phyloP scores from a whole-genome alignment of 1,140 invertebrate genomes.

The Zaprionus vittiger region DNA sequence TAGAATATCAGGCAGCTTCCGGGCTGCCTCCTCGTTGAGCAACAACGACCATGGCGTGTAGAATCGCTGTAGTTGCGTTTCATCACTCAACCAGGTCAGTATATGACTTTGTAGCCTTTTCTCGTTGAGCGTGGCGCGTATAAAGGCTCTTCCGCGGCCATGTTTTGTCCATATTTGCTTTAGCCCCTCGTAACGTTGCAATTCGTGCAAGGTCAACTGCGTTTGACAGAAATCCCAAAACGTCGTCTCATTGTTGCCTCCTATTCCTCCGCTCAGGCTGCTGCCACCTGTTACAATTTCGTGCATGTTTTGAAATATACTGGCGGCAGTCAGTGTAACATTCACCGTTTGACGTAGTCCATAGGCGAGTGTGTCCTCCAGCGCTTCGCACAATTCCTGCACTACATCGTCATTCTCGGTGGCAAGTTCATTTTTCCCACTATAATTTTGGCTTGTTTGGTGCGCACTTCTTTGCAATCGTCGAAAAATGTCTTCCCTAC shows the following conservation, averaged over 20 bases:
- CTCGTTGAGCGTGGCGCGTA: slow-evolving; percentile 93
- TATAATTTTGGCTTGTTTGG: slow-evolving; percentile 89
- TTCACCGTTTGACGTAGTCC: slow-evolving; percentile 85
- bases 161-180: slow-evolving; percentile 91
- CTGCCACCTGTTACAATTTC: slow-evolving; percentile 72
- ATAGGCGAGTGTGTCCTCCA: slow-evolving; percentile 88
- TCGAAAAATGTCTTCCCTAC: slow-evolving; percentile 74
- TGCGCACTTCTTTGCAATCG: slow-evolving; percentile 87
- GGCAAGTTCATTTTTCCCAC: slow-evolving; percentile 91
- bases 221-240: slow-evolving; percentile 88
- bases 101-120: slow-evolving; percentile 91
- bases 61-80: slow-evolving; percentile 85
- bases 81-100: slow-evolving; percentile 88
- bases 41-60: slow-evolving; percentile 93
- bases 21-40: slow-evolving; percentile 89
- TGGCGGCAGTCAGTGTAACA: slow-evolving; percentile 55
- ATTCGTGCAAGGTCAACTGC: slow-evolving; percentile 91
- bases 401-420: slow-evolving; percentile 90
- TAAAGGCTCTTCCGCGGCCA: slow-evolving; percentile 92
- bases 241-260: slow-evolving; percentile 46
- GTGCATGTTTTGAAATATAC: slow-evolving; percentile 76
- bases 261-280: slow-evolving; percentile 11
- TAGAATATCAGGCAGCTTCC: slow-evolving; percentile 91
- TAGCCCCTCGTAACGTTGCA: slow-evolving; percentile 90
- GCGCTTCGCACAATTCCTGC: slow-evolving; percentile 86